Conservation (phyloP, 2,113 vertebrate genomes). For the Peromyscus maniculatus region DNA sequence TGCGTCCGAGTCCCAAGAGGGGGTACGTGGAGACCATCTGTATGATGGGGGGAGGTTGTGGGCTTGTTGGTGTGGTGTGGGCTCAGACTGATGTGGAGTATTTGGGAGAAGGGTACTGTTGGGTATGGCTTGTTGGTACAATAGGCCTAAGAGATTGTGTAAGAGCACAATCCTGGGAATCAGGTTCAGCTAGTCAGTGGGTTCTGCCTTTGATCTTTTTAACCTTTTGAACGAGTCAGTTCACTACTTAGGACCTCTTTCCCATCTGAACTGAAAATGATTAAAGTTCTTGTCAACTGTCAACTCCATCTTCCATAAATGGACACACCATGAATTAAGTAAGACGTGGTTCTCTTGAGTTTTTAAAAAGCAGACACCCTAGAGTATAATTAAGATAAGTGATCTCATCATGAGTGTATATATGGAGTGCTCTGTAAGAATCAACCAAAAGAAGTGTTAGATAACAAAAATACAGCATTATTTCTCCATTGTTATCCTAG, state of each 20-base stretch:
- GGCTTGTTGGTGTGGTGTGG: slow-evolving; percentile 57
- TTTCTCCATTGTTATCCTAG: slow-evolving; percentile 1
- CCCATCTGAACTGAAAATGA: neutral
- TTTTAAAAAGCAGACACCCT: neutral
- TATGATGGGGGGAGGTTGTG: slow-evolving; percentile 68
- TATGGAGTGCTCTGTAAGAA: neutral
- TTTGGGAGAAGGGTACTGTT: neutral
- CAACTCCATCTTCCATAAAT: slow-evolving; percentile 10
- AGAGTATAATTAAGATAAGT: neutral
- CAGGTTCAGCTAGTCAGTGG: neutral
- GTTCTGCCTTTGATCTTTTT: neutral
- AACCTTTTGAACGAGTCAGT: neutral
- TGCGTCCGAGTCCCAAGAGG: slow-evolving; percentile 85
- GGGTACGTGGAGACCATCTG: slow-evolving; percentile 85
- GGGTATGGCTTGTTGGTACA: neutral
- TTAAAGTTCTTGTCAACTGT: neutral
- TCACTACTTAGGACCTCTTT: neutral
- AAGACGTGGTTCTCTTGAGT: neutral
- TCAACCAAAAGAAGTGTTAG: neutral
- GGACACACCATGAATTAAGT: neutral
- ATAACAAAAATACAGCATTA: neutral
- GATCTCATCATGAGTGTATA: neutral
- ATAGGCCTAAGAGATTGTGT: neutral
- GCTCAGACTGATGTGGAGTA: slow-evolving; percentile 8
- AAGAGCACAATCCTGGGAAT: neutral